A percentile compares a stretch with the other conserved stretches of the same genome.
Conservation (phyloP, 2,797 vertebrate genomes). For the Pyrocephalus nanus region DNA sequence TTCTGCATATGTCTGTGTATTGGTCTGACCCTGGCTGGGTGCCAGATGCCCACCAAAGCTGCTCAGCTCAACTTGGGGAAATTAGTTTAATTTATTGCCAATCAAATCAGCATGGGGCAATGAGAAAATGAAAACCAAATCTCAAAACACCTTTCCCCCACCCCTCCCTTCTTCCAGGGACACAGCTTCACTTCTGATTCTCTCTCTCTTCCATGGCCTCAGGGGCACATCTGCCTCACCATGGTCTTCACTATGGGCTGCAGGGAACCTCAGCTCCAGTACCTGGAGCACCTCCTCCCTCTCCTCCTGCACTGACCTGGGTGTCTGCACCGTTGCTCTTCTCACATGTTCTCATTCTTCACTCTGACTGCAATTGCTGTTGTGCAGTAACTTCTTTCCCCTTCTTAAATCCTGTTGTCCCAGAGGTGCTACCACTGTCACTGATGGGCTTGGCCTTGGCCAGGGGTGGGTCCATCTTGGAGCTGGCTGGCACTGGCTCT, state of each 20-base stretch:
- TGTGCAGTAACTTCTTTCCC: background rate
- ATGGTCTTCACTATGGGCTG: background rate
- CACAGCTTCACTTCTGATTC: background rate
- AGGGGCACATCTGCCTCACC: background rate
- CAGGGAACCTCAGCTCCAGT: background rate
- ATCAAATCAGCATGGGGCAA: background rate
- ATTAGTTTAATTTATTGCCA: background rate
- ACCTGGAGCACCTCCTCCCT: background rate
- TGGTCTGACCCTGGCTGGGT: background rate
- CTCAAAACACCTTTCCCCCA: background rate
- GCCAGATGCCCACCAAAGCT: background rate
- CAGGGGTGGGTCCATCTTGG: fast-evolving
- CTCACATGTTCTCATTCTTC: background rate
- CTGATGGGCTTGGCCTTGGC: background rate
- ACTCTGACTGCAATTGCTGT: background rate
- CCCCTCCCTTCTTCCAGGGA: background rate
- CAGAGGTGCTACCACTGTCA: fast-evolving
- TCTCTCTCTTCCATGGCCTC: background rate
- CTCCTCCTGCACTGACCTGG: background rate
- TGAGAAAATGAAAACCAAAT: background rate
- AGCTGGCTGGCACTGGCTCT: background rate
- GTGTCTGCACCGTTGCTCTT: background rate
- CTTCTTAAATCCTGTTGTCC: background rate
- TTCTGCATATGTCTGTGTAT: background rate
- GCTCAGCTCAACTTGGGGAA: background rate